Conservation (phyloP, 2,113 vertebrate genomes). For the Microtus montanus region DNA sequence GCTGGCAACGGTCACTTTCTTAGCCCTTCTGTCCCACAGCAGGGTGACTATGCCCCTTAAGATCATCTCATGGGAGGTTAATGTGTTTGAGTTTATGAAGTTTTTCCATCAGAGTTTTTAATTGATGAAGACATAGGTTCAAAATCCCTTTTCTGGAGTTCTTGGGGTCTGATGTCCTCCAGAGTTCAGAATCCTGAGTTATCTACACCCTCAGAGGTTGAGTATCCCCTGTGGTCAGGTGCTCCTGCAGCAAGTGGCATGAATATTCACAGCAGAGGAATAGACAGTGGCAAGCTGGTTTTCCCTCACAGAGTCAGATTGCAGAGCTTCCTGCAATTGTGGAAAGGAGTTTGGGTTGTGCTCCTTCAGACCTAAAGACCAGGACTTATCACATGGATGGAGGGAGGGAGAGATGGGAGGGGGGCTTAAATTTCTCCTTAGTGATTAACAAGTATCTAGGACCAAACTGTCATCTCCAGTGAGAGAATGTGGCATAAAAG, state of each 20-base stretch:
- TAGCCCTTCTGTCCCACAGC: background rate
- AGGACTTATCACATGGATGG: background rate
- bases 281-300: background rate
- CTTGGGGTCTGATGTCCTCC: background rate
- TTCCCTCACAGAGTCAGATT: background rate
- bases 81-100: background rate
- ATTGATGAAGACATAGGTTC: slow-evolving; percentile 3
- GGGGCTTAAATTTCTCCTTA: background rate
- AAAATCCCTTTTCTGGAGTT: slow-evolving; percentile 31
- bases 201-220: background rate
- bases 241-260: slow-evolving; percentile 8
- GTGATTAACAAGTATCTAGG: background rate
- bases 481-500: slow-evolving; percentile 31
- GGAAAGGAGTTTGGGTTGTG: background rate
- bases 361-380: background rate
- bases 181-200: background rate
- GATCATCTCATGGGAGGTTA: background rate
- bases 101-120: background rate
- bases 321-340: background rate
- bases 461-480: background rate
- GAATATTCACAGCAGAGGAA: background rate
- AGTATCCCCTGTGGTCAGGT: background rate
- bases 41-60: background rate
- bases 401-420: background rate
- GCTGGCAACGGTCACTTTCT: background rate